Evolutionary conservation across 1,140 invertebrate genomes (phyloP).

Genomic region (Spodoptera litura): DNA sequence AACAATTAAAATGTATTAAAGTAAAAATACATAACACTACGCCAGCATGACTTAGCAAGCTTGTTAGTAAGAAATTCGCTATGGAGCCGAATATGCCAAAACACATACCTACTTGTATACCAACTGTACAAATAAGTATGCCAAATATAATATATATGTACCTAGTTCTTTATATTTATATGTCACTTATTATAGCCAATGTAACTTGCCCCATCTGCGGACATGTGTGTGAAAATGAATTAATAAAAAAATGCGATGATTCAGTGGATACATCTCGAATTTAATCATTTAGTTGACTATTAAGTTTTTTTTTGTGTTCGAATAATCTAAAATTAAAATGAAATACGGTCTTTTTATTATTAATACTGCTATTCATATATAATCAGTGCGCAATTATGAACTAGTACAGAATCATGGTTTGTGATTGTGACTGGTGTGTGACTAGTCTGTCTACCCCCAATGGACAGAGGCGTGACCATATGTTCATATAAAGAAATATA

Average conservation of each 20-base stretch:
- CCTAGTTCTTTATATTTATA: background rate
- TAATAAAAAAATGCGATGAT: background rate
- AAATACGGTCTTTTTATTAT: no score
- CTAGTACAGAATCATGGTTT: no score
- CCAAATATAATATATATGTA: background rate
- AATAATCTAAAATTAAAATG: no score
- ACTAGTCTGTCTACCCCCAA: no score
- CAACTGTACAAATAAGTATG: background rate
- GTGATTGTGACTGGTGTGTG: no score
- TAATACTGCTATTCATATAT: no score
- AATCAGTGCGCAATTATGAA: no score
- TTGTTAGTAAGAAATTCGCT: conserved; percentile 1
- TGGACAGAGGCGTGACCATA: no score
- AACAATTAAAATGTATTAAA: background rate
- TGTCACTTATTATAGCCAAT: background rate
- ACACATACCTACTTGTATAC: background rate
- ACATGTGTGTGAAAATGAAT: background rate
- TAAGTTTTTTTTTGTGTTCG: no score
- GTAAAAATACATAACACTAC: background rate
- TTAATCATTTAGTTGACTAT: no score
- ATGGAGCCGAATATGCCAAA: background rate
- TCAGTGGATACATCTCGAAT: background rate
- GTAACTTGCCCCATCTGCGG: background rate
- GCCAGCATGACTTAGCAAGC: conserved; percentile 24
- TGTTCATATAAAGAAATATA: no score